Conservation (phyloP, 2,113 vertebrate genomes). For the Sturnus vulgaris region DNA sequence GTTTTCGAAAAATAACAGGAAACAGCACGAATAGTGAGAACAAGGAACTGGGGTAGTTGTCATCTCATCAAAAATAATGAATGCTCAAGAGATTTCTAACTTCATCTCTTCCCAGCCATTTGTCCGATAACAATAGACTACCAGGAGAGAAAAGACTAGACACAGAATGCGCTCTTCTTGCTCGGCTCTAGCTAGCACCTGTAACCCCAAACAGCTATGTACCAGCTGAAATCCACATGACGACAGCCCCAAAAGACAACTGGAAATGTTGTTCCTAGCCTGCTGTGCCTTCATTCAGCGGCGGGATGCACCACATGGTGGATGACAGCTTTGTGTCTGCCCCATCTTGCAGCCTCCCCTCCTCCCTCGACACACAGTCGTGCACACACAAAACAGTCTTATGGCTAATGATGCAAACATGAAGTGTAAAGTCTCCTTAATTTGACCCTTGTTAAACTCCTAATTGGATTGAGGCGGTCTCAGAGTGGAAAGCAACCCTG, state of each 20-base stretch:
- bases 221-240: constrained; percentile 75
- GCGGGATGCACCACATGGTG: constrained; percentile 64
- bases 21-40: constrained; percentile 62
- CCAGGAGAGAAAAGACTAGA: constrained; percentile 50
- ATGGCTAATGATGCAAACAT: constrained; percentile 80
- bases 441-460: constrained; percentile 90
- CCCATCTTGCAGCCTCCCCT: constrained; percentile 56
- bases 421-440: constrained; percentile 88
- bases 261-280: constrained; percentile 77
- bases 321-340: constrained; percentile 74
- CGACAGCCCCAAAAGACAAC: constrained; percentile 73
- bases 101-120: constrained; percentile 68
- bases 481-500: constrained; percentile 76
- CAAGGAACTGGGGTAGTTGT: constrained; percentile 68
- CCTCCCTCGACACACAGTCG: constrained; percentile 57
- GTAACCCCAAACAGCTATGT: constrained; percentile 72
- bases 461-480: constrained; percentile 90
- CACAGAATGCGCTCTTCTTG: constrained; percentile 4
- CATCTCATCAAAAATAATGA: constrained; percentile 86
- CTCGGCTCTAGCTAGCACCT: constrained; percentile 76
- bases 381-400: constrained; percentile 69
- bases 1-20: constrained; percentile 59
- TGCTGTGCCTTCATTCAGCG: constrained; percentile 73
- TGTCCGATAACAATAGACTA: constrained; percentile 71
- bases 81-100: constrained; percentile 78